Base-by-base conservation (phyloP, 1,140 invertebrate genomes). In the Caenorhabditis brenneri region DNA sequence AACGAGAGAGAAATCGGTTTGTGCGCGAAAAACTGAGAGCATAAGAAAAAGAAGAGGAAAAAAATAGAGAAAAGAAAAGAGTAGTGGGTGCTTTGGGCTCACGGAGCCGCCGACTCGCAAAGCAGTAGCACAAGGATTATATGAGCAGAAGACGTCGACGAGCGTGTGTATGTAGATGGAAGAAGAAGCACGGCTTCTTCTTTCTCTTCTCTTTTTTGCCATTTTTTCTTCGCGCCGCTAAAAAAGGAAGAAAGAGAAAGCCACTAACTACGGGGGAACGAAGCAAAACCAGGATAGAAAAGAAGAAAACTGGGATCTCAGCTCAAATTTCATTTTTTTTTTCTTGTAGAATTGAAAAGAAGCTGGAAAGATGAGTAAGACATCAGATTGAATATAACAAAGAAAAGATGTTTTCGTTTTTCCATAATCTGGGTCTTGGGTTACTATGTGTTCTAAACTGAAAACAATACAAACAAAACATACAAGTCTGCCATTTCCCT, bases 111-210 rank as follows among this genome's bases (percentile, higher is more conserved):
- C 22, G n/a, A 12, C 65, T 33, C 53, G 58, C 58, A 31, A 74
- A 24, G 65, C 65, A 46, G 65, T 42, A 74, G 65, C 65, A 74
- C 65, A 74, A 74, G 65, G 65, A 74, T 74, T 74, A 74, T 74
- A 74, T 74, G 65, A n/a, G 65, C 65, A 74, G 65, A 74, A 74
- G 36, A 74, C 65, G 65, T 74, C 65, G 65, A 24, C 36, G 65
- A 74, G 65, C 42, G 65, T 74, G 65, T 31, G 58, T 65, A 65
- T 65, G 58, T 33, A 65, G 58, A 74, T 39, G 65, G 65, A 74
- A 27, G 49, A 51, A 16, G 49, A n/a, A 42, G 24, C 53, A 58
- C 24, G 53, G 5, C 53, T 46, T 24, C 65, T 24, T 55, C 24
- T 24, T 24, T 24, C 22, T 55, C 53, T 55, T 55, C 53, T 51